Conservation (phyloP, 1,140 invertebrate genomes). For the Berghia stephanieae region DNA sequence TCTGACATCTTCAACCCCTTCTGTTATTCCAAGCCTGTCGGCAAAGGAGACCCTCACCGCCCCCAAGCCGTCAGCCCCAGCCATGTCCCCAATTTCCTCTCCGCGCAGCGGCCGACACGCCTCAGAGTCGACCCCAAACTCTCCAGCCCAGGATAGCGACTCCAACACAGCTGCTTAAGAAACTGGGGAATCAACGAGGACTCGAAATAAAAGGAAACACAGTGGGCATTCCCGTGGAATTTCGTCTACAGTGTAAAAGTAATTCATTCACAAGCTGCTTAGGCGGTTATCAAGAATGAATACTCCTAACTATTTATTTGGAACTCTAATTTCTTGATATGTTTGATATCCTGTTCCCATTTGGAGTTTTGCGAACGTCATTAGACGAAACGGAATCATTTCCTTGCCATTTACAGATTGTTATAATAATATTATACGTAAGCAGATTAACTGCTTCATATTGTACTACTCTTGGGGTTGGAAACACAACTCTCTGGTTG, state of each 20-base stretch:
- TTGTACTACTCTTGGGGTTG: no score
- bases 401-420: no score
- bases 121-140: conserved; percentile 10
- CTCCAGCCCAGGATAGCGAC: conserved; percentile 2
- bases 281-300: background rate
- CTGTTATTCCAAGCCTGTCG: conserved; percentile 26
- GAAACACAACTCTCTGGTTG: no score
- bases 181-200: background rate
- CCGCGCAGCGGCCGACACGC: background rate
- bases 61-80: background rate
- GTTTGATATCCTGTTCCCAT: no score
- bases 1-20: conserved; percentile 19
- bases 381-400: no score
- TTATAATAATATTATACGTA: no score
- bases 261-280: no score
- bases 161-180: background rate
- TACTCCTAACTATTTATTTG: background rate
- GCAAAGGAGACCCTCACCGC: conserved; percentile 17
- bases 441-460: no score
- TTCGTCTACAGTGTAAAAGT: background rate
- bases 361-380: no score
- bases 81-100: background rate
- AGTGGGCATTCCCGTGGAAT: background rate
- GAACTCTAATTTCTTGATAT: background rate
- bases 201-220: background rate